Base-by-base conservation (phyloP, 2,888 invertebrate genomes). In the Cetonia aurata region DNA sequence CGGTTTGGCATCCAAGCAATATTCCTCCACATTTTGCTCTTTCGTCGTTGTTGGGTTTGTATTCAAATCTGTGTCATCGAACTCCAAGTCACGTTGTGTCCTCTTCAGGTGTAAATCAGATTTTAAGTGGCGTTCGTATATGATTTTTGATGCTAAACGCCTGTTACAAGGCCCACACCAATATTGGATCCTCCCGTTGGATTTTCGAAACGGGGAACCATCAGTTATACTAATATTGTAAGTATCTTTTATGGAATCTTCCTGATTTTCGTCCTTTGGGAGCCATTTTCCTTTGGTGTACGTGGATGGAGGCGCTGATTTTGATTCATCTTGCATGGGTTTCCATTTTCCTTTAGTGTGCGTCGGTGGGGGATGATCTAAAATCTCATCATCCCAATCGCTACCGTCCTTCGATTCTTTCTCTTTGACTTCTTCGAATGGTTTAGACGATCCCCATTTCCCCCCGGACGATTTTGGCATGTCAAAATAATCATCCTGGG, bases 151-250 rank as follows among this genome's bases (percentile, higher is more conserved):
- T 12, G 93, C 92, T 8, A 95, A 86, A 67, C 91, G 87, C 67
- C 94, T 87, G 76, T 93, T 93, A 80, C 95, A 95, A 25, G 93
- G 92, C 70, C 91, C 91, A 80, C 94, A 94, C 93, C 93, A 93
- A 81, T 91, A 93, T 76, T 91, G 90, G 2, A 90, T 87, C 0
- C 87, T 82, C 69, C 83, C 83, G 71, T 79, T 80, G 0, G 83
- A 82, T 77, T 84, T 83, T 75, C 80, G 77, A 50, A 84, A 84
- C 76, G 81, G 83, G 55, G 78, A 78, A 44, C 77, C 76, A 13
- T 81, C 79, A 1, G 69, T 55, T 12, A 56, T 3, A 56, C 62
- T 72, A 44, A 73, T 57, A 44, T 57, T 56, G 8, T 69, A 71
- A 3, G n/a, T 41, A 52, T 44, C 46, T n/a, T 57, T 50, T 15